Percentiles rank a stretch among this genome's conserved stretches.
These are phyloP conservation scores for Turritopsis dohrnii DNA, from an alignment of 30 jellyfish, hydroid and myxozoan species.

Conservation along the genomic window DNA sequence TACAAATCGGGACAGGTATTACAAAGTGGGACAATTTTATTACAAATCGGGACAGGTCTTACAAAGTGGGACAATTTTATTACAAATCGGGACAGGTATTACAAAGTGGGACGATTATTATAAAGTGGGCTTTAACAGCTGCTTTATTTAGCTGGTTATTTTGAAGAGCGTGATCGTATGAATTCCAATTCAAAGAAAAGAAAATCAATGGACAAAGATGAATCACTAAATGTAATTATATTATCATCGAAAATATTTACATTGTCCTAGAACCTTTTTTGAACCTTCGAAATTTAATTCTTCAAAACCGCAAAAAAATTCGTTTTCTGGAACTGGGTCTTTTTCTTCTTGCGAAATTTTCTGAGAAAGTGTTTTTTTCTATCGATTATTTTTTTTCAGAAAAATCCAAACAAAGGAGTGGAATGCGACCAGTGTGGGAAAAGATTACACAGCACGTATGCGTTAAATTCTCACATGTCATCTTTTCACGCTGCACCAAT, in stretches of 20 bases:
- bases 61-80: too few species aligned
- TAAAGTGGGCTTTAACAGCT: too few species aligned
- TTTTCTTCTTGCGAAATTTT: neutral
- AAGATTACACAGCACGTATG: neutral
- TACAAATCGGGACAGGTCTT: too few species aligned
- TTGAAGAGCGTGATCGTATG: neutral
- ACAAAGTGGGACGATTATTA: too few species aligned
- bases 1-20: too few species aligned
- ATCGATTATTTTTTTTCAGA: neutral
- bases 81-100: too few species aligned
- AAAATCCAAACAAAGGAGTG: neutral
- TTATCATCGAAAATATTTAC: too few species aligned
- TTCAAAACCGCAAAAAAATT: too few species aligned
- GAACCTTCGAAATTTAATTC: neutral
- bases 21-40: too few species aligned
- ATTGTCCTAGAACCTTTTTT: too few species aligned
- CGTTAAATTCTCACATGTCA: neutral
- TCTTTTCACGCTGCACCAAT: neutral
- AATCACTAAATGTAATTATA: neutral
- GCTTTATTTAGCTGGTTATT: neutral
- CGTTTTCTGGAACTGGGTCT: too few species aligned
- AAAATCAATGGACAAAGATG: neutral
- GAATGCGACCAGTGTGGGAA: neutral
- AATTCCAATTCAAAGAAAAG: neutral
- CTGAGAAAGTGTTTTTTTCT: too few species aligned